Evolutionary conservation across 1,140 invertebrate genomes (phyloP).

Genomic region (Dinoponera quadriceps): DNA sequence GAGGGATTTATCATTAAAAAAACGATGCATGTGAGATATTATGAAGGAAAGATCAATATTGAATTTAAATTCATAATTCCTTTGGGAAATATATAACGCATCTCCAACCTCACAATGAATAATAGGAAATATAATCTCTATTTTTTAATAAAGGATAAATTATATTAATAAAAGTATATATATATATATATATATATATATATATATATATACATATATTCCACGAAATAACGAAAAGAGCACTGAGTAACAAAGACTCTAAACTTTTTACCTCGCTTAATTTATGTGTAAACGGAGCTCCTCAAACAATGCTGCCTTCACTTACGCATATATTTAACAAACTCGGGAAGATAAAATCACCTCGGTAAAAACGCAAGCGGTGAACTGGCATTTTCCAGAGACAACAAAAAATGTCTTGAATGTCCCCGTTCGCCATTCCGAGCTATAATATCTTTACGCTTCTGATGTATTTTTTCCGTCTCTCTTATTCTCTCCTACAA

Average conservation of each 20-base stretch:
- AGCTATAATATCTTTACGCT: constrained; percentile 26
- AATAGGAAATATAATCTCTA: too few species aligned
- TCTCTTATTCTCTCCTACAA: not conserved
- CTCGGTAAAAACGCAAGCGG: not conserved
- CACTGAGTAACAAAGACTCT: not conserved
- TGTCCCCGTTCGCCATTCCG: not conserved
- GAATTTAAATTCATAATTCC: not conserved
- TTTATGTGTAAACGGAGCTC: not conserved
- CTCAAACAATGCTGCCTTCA: not conserved
- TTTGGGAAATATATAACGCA: not conserved
- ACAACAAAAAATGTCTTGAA: constrained; percentile 27
- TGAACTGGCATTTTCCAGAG: not conserved
- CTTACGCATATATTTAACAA: not conserved
- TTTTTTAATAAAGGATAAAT: too few species aligned
- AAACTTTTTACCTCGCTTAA: not conserved
- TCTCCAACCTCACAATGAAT: too few species aligned
- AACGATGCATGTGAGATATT: not conserved
- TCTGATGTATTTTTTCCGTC: not conserved
- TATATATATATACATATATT: not conserved
- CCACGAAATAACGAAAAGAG: not conserved
- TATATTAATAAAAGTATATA: not conserved
- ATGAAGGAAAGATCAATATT: not conserved
- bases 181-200: not conserved
- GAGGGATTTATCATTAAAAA: not conserved
- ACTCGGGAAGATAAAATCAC: constrained; percentile 15